Evolutionary conservation across 2,113 vertebrate genomes (phyloP), one percentile per base, ranked within the genome.

Genomic region (Diadophis punctatus): DNA sequence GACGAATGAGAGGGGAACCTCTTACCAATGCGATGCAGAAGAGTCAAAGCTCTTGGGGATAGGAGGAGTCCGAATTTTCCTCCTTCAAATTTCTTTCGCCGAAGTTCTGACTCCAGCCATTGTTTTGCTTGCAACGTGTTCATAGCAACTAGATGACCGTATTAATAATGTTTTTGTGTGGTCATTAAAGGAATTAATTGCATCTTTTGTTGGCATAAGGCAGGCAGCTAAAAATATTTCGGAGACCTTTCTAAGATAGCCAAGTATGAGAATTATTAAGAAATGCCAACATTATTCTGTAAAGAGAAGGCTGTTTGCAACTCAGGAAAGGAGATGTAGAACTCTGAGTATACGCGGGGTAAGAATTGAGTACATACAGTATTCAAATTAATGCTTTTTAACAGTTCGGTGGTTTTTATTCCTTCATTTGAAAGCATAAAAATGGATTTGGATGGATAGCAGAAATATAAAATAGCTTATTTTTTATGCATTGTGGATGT

Each of bases 141-240:
- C 52, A 74, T 68, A 68, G 58, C 58, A 68, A 34, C 43, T 68
- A 12, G 27, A 51, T 51, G 46, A 68, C n/a, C 49, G 68, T 51
- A 51, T 68, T 90, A 49, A 49, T 90, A 90, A 89, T 46, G 22
- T 90, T 30, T 89, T 51, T 68, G 89, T 63, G 46, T 68, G 60
- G 46, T 90, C 27, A 90, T 90, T 90, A 51, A 68, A 46, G 58
- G 58, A 90, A 90, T 60, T 30, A 90, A n/a, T 49, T 68, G 49
- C 58, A 68, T 90, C 46, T 90, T 51, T 90, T 68, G 58, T 60
- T 56, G 88, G 53, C 88, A 46, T 27, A 60, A 49, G 89, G 58
- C 58, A 90, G 22, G 89, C 46, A 51, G 27, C 46, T 90, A 90
- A 90, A 90, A 90, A 90, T 90, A 90, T 51, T 68, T 60, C 58